Conservation (phyloP, 2,113 vertebrate genomes). For the Ammodytes dubius region DNA sequence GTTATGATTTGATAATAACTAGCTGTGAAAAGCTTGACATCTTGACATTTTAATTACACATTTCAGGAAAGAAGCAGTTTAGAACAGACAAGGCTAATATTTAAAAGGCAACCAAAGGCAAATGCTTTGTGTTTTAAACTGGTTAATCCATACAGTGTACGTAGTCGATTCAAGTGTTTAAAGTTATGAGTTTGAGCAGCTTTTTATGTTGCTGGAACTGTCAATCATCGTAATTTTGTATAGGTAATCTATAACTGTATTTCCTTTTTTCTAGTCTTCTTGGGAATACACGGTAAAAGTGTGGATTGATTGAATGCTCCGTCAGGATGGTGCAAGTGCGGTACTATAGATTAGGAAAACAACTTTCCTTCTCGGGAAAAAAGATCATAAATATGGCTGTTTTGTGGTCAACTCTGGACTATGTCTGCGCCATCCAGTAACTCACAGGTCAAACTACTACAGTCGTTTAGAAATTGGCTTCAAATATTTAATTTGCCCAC, state of each 20-base stretch:
- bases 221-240: not conserved
- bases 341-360: not conserved
- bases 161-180: no score
- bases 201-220: not conserved
- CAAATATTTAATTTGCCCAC: not conserved
- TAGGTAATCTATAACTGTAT: not conserved
- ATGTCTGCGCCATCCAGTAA: not conserved
- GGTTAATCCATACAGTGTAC: no score
- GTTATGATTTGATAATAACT: conserved; percentile 45
- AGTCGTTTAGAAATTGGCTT: not conserved
- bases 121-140: not conserved
- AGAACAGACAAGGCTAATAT: conserved; percentile 2
- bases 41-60: conserved; percentile 52
- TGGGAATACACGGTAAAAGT: not conserved
- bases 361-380: not conserved
- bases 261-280: not conserved
- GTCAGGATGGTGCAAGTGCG: not conserved
- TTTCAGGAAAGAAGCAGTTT: conserved; percentile 28
- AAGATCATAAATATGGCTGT: not conserved
- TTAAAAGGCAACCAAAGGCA: conserved; percentile 1
- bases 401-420: conserved; percentile 2
- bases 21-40: conserved; percentile 20
- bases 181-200: not conserved
- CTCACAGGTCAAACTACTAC: not conserved
- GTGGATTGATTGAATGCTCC: not conserved